These are phyloP conservation scores for Urocynchramus pylzowi DNA, from an alignment of 2,113 vertebrate species.

Conservation along the genomic window DNA sequence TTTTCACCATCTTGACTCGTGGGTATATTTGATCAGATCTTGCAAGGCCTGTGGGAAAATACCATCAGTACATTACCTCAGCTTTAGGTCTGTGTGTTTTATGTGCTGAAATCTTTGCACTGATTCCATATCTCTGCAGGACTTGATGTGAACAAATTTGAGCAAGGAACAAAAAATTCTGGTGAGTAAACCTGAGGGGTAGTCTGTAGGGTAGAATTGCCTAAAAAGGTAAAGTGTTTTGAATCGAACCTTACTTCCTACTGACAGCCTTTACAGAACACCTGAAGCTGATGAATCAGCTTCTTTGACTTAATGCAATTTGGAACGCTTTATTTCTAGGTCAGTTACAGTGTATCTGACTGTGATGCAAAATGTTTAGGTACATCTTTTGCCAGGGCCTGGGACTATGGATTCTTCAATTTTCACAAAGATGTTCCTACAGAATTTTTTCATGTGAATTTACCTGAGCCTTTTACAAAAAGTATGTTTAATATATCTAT, in stretches of 20 bases:
- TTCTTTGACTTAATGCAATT: background rate
- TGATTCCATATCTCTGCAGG: background rate
- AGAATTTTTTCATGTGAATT: background rate
- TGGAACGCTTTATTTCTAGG: background rate
- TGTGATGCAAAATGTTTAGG: background rate
- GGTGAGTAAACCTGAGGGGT: background rate
- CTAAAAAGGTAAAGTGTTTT: background rate
- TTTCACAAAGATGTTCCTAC: background rate
- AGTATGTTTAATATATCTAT: rapidly evolving
- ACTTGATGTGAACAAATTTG: background rate
- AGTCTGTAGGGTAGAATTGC: background rate
- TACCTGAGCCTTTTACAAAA: background rate
- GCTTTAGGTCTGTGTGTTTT: background rate
- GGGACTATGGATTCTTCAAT: background rate
- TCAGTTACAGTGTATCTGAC: background rate
- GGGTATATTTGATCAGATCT: background rate
- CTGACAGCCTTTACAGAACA: background rate
- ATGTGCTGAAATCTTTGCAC: no score
- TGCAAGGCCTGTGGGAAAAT: background rate
- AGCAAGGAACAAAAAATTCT: background rate
- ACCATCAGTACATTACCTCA: background rate
- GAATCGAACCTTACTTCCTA: background rate
- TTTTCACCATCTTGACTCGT: background rate
- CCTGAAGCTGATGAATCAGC: no score
- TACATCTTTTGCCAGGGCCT: background rate